Evolutionary conservation across 2,888 invertebrate genomes (phyloP).

Genomic region (Caenorhabditis wallacei): DNA sequence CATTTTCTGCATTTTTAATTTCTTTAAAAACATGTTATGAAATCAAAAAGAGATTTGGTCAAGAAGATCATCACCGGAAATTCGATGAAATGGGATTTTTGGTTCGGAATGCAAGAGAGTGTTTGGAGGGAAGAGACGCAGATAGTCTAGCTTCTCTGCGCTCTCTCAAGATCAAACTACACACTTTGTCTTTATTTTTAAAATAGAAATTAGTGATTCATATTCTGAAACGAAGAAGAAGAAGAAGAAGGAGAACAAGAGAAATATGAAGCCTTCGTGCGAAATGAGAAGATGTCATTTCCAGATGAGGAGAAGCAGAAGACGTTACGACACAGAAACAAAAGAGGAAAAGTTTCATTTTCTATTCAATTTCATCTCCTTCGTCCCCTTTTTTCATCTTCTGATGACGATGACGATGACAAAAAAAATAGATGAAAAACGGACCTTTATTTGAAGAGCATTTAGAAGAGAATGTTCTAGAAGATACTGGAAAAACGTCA

Average conservation of each 20-base stretch:
- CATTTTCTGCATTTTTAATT: slow-evolving; percentile 1
- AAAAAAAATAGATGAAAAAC: neutral
- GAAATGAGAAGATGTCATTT: slow-evolving; percentile 37
- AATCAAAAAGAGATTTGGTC: slow-evolving; percentile 1
- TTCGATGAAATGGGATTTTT: neutral
- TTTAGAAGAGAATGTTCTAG: neutral
- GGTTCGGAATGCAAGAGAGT: neutral
- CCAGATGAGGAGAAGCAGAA: slow-evolving; percentile 23
- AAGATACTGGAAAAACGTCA: neutral
- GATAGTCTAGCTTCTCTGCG: too few relatives aligned
- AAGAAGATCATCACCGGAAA: slow-evolving; percentile 3
- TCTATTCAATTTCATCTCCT: slow-evolving; percentile 46
- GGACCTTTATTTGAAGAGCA: neutral
- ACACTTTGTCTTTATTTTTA: neutral
- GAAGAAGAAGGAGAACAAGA: slow-evolving; percentile 4
- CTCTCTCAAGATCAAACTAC: neutral
- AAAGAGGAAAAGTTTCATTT: slow-evolving; percentile 45
- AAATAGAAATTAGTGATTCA: too few relatives aligned
- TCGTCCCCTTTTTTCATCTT: slow-evolving; percentile 4
- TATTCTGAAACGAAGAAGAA: too few relatives aligned
- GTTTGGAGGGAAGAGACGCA: neutral
- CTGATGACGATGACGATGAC: slow-evolving; percentile 20
- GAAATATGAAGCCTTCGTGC: neutral
- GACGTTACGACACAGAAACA: too few relatives aligned
- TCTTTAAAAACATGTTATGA: neutral